Percentiles rank a stretch among this genome's conserved stretches.
These are phyloP conservation scores for Nemoura dubitans DNA, from an alignment of 2,888 invertebrate species.

Conservation along the genomic window DNA sequence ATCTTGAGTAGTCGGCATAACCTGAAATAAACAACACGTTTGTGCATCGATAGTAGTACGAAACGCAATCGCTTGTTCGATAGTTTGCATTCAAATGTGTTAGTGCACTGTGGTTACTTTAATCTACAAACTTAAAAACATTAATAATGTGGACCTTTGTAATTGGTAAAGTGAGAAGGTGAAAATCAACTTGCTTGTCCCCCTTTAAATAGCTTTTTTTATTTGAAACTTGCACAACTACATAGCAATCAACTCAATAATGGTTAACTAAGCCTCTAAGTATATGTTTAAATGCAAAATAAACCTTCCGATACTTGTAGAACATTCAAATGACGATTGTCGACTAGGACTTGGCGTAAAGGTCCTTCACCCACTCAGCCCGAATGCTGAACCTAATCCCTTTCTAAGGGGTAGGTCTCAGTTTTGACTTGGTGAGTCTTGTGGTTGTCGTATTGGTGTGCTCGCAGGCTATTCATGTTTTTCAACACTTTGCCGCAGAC, in stretches of 20 bases:
- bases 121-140: no score
- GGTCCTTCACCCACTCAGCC: no score
- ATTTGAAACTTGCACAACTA: background rate
- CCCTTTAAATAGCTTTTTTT: background rate
- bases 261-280: background rate
- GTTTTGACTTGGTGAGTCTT: background rate
- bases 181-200: background rate
- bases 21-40: background rate
- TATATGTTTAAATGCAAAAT: no score
- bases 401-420: background rate
- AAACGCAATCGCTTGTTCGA: background rate
- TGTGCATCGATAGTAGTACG: background rate
- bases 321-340: no score
- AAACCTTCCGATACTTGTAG: no score
- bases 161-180: background rate
- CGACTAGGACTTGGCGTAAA: no score
- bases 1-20: background rate
- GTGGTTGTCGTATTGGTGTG: conserved; percentile 31
- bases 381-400: no score
- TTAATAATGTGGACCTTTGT: background rate
- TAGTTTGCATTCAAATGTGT: background rate
- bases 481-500: conserved; percentile 75
- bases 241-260: background rate
- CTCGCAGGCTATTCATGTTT: conserved; percentile 56
- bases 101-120: background rate